Evolutionary conservation across 2,888 invertebrate genomes (phyloP).

Genomic region (Tenthredo notha): DNA sequence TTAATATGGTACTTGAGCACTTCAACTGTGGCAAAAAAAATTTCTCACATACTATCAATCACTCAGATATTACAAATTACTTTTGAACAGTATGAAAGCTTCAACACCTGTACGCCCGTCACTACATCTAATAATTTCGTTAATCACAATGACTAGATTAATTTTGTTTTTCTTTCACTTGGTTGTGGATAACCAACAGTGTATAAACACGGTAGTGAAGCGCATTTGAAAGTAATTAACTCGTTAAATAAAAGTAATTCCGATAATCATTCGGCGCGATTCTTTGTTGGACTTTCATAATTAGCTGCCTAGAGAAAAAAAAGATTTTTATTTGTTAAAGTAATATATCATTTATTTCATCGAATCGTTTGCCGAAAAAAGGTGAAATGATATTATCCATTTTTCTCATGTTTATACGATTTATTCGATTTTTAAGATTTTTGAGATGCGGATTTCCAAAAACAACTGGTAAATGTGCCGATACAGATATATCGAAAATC

Average conservation of each 20-base stretch:
- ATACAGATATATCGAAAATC: not conserved
- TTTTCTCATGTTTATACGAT: not conserved
- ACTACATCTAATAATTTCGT: not conserved
- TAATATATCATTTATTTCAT: not conserved
- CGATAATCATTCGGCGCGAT: not conserved
- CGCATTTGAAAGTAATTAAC: not conserved
- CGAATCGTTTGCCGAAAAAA: not conserved
- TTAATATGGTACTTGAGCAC: not conserved
- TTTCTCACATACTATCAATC: not conserved
- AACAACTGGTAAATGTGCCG: not conserved
- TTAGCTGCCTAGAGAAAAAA: not conserved
- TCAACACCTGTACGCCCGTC: not conserved
- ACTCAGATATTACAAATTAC: conserved; percentile 15
- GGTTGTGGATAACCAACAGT: not conserved
- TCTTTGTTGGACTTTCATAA: not conserved
- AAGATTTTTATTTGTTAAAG: not conserved
- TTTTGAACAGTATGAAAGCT: not conserved
- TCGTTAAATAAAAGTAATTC: not conserved
- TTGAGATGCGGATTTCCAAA: not conserved
- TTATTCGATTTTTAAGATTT: not conserved
- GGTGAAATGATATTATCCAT: not conserved
- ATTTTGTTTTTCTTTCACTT: not conserved
- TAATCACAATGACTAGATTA: not conserved
- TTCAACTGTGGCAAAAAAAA: conserved; percentile 12
- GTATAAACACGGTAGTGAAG: not conserved